phyloP scores from a whole-genome alignment of 2,888 invertebrate species.

The Pyrrhia umbra region DNA sequence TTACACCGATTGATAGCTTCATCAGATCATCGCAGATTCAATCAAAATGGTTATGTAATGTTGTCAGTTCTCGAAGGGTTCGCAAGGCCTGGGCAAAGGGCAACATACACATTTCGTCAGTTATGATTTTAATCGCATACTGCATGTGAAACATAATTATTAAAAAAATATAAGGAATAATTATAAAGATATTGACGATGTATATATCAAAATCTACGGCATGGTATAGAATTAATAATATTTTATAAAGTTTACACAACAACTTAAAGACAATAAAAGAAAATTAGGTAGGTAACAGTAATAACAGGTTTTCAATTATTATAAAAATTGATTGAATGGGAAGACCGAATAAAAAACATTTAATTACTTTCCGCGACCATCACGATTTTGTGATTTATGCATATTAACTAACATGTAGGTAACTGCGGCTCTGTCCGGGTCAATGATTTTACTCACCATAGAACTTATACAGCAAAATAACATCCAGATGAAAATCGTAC shows the following conservation, averaged over 20 bases:
- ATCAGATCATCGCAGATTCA: slow-evolving; percentile 2
- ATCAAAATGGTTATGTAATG: not conserved
- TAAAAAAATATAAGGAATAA: too few relatives aligned
- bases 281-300: slow-evolving; percentile 62
- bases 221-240: too few relatives aligned
- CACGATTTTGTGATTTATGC: slow-evolving; percentile 31
- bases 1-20: slow-evolving; percentile 34
- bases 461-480: not conserved
- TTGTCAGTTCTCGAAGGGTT: not conserved
- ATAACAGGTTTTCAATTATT: slow-evolving; percentile 59
- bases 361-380: slow-evolving; percentile 41
- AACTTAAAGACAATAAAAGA: slow-evolving; percentile 40
- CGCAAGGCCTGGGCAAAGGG: too few relatives aligned
- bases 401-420: slow-evolving; percentile 5
- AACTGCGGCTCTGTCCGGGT: not conserved
- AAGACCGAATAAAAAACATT: slow-evolving; percentile 41
- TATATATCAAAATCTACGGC: too few relatives aligned
- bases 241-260: slow-evolving; percentile 24
- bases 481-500: not conserved
- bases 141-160: too few relatives aligned
- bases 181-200: too few relatives aligned
- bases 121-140: too few relatives aligned
- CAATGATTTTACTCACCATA: not conserved
- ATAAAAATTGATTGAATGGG: slow-evolving; percentile 60
- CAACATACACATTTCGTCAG: too few relatives aligned